Base-by-base conservation (phyloP, 2,113 vertebrate species). In the Centrocercus urophasianus region DNA sequence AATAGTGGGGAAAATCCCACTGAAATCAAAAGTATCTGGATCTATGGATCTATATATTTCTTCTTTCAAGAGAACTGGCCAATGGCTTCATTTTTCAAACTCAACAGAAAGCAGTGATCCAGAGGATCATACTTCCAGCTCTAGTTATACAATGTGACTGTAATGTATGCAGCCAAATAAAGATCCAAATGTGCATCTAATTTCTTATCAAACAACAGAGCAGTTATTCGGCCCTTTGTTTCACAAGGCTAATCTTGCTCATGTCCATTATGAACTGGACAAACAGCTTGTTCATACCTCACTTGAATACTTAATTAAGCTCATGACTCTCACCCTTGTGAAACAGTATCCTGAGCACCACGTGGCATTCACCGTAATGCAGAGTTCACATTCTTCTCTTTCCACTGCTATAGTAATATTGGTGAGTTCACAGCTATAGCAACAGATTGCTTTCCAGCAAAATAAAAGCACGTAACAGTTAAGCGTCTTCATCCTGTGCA, bases 271-370 rank as follows among this genome's bases (percentile, higher is more conserved):
- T 0, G 0, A 25, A n/a, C 34, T 73, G 25, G 9, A 69, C 78
- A 73, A 63, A 45, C 8, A 7, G 20, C 11, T 19, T 77, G 36
- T 47, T 86, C 27, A 25, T 28, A 36, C 9, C 32, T 78, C 36
- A 61, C 38, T 72, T 21, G 28, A 71, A 47, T 50, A 30, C 17
- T 87, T 66, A 20, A 52, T 80, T 72, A 32, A 19, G 54, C 3
- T 56, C 8, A 28, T 61, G 57, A 66, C 86, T 71, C 98, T 96
- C 90, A 99, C 99, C 98, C 97, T 81, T 8, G 98, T 98, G 67
- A 93, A 96, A 95, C 99, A 99, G 82, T 98, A 97, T 63, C 99
- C 99, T 0, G 96, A 97, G 64, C 99, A 99, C 89, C 98, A 97
- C 0, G 98, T 98, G 84, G 98, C 98, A 64, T 98, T 96, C 70